Conservation (phyloP, 2,888 invertebrate species). For the Sicus ferrugineus region DNA sequence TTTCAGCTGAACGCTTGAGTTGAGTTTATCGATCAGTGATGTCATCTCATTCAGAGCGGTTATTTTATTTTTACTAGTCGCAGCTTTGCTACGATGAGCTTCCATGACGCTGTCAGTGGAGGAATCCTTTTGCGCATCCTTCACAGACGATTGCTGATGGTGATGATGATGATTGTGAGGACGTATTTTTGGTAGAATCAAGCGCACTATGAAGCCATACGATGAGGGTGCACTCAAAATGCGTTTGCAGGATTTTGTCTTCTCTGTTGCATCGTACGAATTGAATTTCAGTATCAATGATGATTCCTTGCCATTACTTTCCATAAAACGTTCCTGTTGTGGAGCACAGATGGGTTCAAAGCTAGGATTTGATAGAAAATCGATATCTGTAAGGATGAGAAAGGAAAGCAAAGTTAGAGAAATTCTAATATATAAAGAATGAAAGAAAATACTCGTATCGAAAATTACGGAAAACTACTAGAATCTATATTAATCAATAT, state of each 20-base stretch:
- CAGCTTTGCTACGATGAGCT: constrained; percentile 32
- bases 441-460: too few relatives aligned
- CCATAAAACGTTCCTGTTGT: constrained; percentile 60
- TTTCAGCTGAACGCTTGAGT: constrained; percentile 41
- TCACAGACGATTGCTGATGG: neutral
- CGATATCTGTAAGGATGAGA: constrained; percentile 52
- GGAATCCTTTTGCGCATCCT: constrained; percentile 28
- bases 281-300: constrained; percentile 63
- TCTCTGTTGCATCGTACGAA: constrained; percentile 50
- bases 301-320: constrained; percentile 62
- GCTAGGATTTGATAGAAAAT: constrained; percentile 54
- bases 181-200: constrained; percentile 58
- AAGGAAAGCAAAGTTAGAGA: too few relatives aligned
- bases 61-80: neutral
- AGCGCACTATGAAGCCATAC: constrained; percentile 61
- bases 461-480: too few relatives aligned
- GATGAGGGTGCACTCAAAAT: constrained; percentile 60
- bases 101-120: constrained; percentile 37
- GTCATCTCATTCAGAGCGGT: constrained; percentile 43
- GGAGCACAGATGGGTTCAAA: constrained; percentile 60
- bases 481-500: too few relatives aligned
- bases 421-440: too few relatives aligned
- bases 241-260: constrained; percentile 55
- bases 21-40: constrained; percentile 44
- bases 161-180: constrained; percentile 44